phyloP scores from a whole-genome alignment of 2,797 vertebrate genomes.

The Astyanax mexicanus region DNA sequence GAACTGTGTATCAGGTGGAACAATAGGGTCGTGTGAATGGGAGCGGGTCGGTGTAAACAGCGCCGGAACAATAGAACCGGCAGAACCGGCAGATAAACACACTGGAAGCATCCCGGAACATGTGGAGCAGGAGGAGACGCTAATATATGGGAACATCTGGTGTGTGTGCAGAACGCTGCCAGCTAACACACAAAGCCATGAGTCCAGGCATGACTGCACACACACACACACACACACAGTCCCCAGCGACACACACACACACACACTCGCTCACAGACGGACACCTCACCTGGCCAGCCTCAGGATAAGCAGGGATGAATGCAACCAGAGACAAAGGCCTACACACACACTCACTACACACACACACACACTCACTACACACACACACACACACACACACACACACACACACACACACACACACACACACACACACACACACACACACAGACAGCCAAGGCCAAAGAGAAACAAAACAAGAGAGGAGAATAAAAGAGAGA shows the following conservation, averaged over 20 bases:
- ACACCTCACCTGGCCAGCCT: conserved; percentile 58
- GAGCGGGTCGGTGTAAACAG: conserved; percentile 55
- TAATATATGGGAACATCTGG: conserved; percentile 87
- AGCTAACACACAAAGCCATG: conserved; percentile 65
- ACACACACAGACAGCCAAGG: neutral
- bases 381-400: too few species aligned
- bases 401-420: conserved; percentile 52
- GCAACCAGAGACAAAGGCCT: conserved; percentile 61
- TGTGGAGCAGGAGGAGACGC: conserved; percentile 74
- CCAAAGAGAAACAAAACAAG: neutral
- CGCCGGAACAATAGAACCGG: conserved; percentile 51
- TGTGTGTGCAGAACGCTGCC: conserved; percentile 75
- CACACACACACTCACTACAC: too few species aligned
- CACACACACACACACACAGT: conserved; percentile 17
- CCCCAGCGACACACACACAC: conserved; percentile 13
- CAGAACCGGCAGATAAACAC: too few species aligned
- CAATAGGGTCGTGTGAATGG: conserved; percentile 42
- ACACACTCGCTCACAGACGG: conserved; percentile 29
- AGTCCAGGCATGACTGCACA: conserved; percentile 32
- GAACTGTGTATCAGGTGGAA: conserved; percentile 9
- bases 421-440: too few species aligned
- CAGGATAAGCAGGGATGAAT: conserved; percentile 46
- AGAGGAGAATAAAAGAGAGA: neutral
- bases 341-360: too few species aligned
- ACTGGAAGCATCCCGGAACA: conserved; percentile 68